Conservation (phyloP, 1,140 invertebrate species). For the Papilio aristodemus region DNA sequence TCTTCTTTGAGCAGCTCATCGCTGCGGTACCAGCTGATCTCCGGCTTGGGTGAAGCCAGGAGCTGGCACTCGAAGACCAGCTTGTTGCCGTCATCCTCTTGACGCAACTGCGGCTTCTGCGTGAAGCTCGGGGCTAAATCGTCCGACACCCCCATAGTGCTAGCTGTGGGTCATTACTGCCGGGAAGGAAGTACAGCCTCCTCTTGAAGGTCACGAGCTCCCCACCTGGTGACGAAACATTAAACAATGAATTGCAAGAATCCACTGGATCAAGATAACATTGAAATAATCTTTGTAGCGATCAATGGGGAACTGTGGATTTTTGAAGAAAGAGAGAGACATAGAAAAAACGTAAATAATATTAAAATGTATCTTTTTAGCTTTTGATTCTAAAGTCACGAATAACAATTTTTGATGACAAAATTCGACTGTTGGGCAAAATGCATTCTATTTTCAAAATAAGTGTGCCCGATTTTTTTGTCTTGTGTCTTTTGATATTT, state of each 20-base stretch:
- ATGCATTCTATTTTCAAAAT: too few relatives aligned
- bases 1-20: constrained; percentile 91
- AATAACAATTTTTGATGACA: too few relatives aligned
- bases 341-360: too few relatives aligned
- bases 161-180: constrained; percentile 70
- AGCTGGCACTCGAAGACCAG: constrained; percentile 97
- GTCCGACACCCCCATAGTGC: constrained; percentile 89
- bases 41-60: constrained; percentile 92
- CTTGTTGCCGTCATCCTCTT: constrained; percentile 97
- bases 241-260: neutral
- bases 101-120: constrained; percentile 96
- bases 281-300: too few relatives aligned
- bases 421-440: too few relatives aligned
- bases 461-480: too few relatives aligned
- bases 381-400: too few relatives aligned
- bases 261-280: neutral
- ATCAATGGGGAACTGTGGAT: too few relatives aligned
- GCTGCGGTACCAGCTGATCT: constrained; percentile 95
- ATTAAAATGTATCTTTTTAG: too few relatives aligned
- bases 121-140: constrained; percentile 98
- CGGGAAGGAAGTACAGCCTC: constrained; percentile 40
- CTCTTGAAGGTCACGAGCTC: constrained; percentile 30
- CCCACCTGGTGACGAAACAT: constrained; percentile 40
- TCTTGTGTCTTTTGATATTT: too few relatives aligned
- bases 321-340: too few relatives aligned